Percentiles rank a stretch among this genome's conserved stretches.
phyloP scores from a whole-genome alignment of 2,888 invertebrate species.

The Liopterus haemorrhoidalis region DNA sequence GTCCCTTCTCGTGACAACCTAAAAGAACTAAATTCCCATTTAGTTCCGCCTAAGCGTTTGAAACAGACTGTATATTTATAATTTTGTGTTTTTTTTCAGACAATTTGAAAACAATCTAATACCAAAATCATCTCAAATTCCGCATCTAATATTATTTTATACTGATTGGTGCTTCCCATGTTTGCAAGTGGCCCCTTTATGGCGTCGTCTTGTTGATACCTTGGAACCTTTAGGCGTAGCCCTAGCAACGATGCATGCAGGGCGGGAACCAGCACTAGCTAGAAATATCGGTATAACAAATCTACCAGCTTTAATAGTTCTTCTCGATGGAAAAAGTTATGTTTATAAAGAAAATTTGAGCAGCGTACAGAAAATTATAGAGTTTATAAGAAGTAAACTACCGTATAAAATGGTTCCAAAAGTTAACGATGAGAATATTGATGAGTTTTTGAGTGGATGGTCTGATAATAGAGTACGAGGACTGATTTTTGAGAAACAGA shows the following conservation, averaged over 20 bases:
- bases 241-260: slow-evolving; percentile 78
- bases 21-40: too few species aligned
- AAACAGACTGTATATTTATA: slow-evolving; percentile 27
- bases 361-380: slow-evolving; percentile 64
- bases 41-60: too few species aligned
- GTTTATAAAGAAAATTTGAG: slow-evolving; percentile 78
- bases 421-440: slow-evolving; percentile 63
- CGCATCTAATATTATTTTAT: slow-evolving; percentile 84
- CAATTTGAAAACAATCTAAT: slow-evolving; percentile 81
- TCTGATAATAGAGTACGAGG: slow-evolving; percentile 87
- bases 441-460: slow-evolving; percentile 80
- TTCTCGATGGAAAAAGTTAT: slow-evolving; percentile 77
- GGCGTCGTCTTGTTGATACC: slow-evolving; percentile 79
- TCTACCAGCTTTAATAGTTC: slow-evolving; percentile 74
- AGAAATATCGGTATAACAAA: slow-evolving; percentile 73
- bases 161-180: slow-evolving; percentile 94
- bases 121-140: slow-evolving; percentile 75
- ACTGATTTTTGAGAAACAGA: slow-evolving; percentile 76
- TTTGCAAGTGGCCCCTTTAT: slow-evolving; percentile 78
- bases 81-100: slow-evolving; percentile 48
- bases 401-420: slow-evolving; percentile 71
- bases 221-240: slow-evolving; percentile 78
- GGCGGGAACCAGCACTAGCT: slow-evolving; percentile 70
- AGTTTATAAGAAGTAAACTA: slow-evolving; percentile 81
- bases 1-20: too few species aligned